Evolutionary conservation across 2,888 invertebrate genomes (phyloP).

Genomic region (Tanypteryx hageni): DNA sequence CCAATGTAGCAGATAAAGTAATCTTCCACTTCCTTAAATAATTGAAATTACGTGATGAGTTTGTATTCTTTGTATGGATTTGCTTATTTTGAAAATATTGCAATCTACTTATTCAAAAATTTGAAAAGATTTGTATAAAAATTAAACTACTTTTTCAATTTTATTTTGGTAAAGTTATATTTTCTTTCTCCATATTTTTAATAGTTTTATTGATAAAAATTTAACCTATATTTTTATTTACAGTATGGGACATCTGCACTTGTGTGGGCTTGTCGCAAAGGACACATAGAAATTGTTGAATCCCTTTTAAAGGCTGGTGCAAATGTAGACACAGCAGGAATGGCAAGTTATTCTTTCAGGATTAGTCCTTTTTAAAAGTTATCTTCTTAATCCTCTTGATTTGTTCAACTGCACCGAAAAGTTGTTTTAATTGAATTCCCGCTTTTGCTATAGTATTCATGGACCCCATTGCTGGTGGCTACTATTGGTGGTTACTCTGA

Average conservation of each 20-base stretch:
- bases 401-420: constrained; percentile 2
- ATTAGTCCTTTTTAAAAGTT: neutral
- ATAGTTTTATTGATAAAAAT: too few species aligned
- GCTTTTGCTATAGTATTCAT: constrained; percentile 85
- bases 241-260: constrained; percentile 96
- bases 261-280: constrained; percentile 97
- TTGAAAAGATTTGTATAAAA: too few species aligned
- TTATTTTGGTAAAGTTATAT: too few species aligned
- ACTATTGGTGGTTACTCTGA: constrained; percentile 84
- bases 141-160: too few species aligned
- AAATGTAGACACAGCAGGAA: constrained; percentile 93
- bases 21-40: constrained; percentile 51
- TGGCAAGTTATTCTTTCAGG: constrained; percentile 77
- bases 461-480: constrained; percentile 92
- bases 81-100: too few species aligned
- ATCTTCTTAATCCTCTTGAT: neutral
- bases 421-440: neutral
- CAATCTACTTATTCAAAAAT: too few species aligned
- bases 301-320: constrained; percentile 90
- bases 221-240: constrained; percentile 49
- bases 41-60: too few species aligned
- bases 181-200: too few species aligned
- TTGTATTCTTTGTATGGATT: too few species aligned
- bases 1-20: constrained; percentile 95
- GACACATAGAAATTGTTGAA: constrained; percentile 89